These are phyloP conservation scores for Rhinoptilus africanus DNA, from an alignment of 2,113 vertebrate genomes.

Conservation along the genomic window DNA sequence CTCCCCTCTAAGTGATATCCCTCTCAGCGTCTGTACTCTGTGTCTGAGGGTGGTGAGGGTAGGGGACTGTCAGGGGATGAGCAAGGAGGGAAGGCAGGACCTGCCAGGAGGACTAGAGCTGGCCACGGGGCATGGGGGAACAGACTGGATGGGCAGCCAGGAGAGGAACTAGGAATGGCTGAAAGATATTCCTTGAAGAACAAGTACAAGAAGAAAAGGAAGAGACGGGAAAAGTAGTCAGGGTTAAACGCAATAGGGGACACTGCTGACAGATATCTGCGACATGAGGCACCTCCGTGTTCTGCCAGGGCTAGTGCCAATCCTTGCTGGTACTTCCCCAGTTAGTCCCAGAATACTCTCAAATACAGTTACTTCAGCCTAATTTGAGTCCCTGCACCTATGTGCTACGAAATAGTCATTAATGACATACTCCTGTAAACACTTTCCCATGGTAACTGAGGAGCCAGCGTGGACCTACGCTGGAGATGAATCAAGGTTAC, in stretches of 20 bases:
- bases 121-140: not conserved
- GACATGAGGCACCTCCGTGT: rapidly evolving
- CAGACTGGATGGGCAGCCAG: not conserved
- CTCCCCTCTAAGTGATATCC: not conserved
- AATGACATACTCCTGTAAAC: not conserved
- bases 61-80: not conserved
- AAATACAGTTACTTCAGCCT: too few species aligned
- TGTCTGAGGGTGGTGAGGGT: not conserved
- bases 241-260: not conserved
- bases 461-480: not conserved
- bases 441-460: not conserved
- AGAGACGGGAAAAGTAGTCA: not conserved
- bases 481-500: not conserved
- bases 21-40: not conserved
- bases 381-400: not conserved
- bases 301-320: not conserved
- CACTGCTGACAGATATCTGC: not conserved
- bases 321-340: not conserved
- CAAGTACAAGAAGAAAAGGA: not conserved
- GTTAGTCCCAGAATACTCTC: not conserved
- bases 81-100: not conserved
- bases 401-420: not conserved
- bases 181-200: not conserved
- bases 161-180: not conserved
- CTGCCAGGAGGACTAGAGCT: not conserved